Percentiles rank a stretch among this genome's conserved stretches.
Conservation (phyloP, 2,888 invertebrate genomes). For the Netelia inedita region DNA sequence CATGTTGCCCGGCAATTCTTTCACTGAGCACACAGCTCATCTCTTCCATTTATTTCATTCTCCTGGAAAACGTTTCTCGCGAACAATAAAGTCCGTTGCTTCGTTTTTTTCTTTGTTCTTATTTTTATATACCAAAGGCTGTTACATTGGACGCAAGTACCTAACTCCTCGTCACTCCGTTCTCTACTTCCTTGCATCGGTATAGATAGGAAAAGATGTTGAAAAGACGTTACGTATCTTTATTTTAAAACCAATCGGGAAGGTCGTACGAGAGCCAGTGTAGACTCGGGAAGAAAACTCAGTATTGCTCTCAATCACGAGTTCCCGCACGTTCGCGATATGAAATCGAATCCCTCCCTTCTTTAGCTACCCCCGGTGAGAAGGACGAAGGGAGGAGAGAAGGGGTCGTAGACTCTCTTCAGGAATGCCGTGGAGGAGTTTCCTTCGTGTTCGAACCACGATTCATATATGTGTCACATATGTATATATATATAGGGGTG, state of each 20-base stretch:
- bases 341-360: constrained; percentile 48
- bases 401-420: constrained; percentile 2
- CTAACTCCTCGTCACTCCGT: background rate
- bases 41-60: constrained; percentile 39
- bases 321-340: constrained; percentile 49
- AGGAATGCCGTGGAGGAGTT: constrained; percentile 19
- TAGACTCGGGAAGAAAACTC: constrained; percentile 10
- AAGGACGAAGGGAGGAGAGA: constrained; percentile 11
- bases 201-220: no score
- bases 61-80: constrained; percentile 1
- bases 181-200: background rate
- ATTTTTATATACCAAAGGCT: background rate
- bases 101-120: background rate
- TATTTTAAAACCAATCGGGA: constrained; percentile 29
- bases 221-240: no score
- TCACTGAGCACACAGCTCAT: constrained; percentile 24
- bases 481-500: constrained; percentile 7
- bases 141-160: no score
- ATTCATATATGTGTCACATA: background rate
- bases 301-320: constrained; percentile 48
- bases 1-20: constrained; percentile 31
- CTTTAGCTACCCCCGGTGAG: constrained; percentile 3
- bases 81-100: constrained; percentile 34
- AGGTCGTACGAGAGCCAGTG: constrained; percentile 10
- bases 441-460: constrained; percentile 6